Evolutionary conservation across 2,888 invertebrate genomes (phyloP).

Genomic region (Drosophila putrida): DNA sequence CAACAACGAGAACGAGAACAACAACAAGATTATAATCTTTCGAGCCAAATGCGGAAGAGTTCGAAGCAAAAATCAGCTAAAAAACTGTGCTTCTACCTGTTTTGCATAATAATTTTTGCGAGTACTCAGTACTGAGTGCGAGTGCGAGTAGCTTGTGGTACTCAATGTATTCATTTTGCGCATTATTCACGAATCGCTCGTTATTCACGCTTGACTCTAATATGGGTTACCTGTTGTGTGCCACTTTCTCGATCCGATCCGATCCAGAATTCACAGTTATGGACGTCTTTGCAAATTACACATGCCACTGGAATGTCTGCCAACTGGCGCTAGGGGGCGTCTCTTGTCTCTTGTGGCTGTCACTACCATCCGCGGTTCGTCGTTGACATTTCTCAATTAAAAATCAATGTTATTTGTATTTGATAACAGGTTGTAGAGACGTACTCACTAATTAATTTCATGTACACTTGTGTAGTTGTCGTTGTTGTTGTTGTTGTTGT

Average conservation of each 20-base stretch:
- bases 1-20: background rate
- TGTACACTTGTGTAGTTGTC: background rate
- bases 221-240: constrained; percentile 30
- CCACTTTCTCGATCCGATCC: constrained; percentile 18
- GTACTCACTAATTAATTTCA: constrained; percentile 66
- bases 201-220: constrained; percentile 10
- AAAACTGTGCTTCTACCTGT: constrained; percentile 51
- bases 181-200: constrained; percentile 24
- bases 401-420: constrained; percentile 40
- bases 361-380: background rate
- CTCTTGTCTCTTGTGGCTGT: constrained; percentile 2
- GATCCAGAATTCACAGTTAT: constrained; percentile 36
- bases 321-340: constrained; percentile 49
- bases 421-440: constrained; percentile 19
- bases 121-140: constrained; percentile 13
- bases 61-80: constrained; percentile 15
- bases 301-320: constrained; percentile 50
- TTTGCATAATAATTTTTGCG: constrained; percentile 62
- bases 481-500: background rate
- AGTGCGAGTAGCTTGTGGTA: background rate
- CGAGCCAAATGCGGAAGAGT: constrained; percentile 64
- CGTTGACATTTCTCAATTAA: constrained; percentile 45
- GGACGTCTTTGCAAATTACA: constrained; percentile 41
- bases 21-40: constrained; percentile 57
- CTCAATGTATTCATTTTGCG: background rate